These are phyloP conservation scores for Oncorhynchus kisutch DNA, from an alignment of 2,113 vertebrate genomes.

Conservation along the genomic window DNA sequence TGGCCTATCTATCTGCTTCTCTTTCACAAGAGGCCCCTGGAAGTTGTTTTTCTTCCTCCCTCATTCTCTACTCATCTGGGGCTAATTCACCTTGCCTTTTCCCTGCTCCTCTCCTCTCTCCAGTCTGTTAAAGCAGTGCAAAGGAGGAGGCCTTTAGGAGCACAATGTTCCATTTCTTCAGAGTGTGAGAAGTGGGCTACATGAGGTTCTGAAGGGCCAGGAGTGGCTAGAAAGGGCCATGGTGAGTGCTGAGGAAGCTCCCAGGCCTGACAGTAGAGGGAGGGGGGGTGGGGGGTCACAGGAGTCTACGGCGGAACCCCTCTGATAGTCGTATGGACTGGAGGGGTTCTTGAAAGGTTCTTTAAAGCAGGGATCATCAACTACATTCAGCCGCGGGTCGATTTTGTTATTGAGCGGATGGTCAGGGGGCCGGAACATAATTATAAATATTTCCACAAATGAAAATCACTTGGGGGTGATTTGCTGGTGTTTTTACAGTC, in stretches of 20 bases:
- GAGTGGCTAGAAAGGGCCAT: background rate
- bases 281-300: background rate
- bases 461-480: too few species aligned
- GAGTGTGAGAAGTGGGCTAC: conserved; percentile 32
- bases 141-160: background rate
- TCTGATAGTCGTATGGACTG: conserved; percentile 21
- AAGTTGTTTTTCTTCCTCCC: conserved; percentile 29
- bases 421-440: too few species aligned
- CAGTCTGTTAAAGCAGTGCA: background rate
- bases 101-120: background rate
- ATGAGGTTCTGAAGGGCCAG: conserved; percentile 7
- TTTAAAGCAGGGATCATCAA: too few species aligned
- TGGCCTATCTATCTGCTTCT: conserved; percentile 25
- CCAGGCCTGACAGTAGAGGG: background rate
- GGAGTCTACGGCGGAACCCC: conserved; percentile 22
- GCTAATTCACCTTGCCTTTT: conserved; percentile 55
- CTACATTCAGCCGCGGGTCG: too few species aligned
- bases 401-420: too few species aligned
- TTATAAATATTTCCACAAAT: too few species aligned
- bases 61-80: conserved; percentile 13
- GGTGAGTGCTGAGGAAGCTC: conserved; percentile 31
- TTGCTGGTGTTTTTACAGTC: too few species aligned
- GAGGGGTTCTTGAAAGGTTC: conserved; percentile 15
- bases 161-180: background rate
- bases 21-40: conserved; percentile 22